These are phyloP conservation scores for Odontomachus brunneus DNA, from an alignment of 1,140 invertebrate genomes.

Conservation along the genomic window DNA sequence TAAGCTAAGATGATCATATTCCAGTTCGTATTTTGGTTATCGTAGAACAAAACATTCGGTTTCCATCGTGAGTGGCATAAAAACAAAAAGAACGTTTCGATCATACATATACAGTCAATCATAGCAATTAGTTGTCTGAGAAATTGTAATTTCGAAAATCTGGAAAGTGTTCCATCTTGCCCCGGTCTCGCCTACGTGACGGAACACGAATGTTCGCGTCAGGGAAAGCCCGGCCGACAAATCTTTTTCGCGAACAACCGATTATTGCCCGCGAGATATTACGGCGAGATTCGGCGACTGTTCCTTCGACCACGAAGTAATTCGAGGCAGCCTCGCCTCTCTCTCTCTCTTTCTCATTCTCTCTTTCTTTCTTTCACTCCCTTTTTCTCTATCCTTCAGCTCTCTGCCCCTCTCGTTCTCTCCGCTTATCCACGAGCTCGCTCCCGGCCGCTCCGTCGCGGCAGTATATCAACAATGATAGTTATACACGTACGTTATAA, in stretches of 20 bases:
- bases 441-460: constrained; percentile 72
- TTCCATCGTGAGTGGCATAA: too few relatives aligned
- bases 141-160: too few relatives aligned
- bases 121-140: too few relatives aligned
- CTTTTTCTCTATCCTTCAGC: background rate
- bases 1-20: too few relatives aligned
- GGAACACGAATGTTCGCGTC: background rate
- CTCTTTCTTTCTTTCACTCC: background rate
- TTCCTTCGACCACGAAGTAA: constrained; percentile 56
- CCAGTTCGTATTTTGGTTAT: too few relatives aligned
- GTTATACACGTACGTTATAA: constrained; percentile 86
- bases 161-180: too few relatives aligned
- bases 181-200: too few relatives aligned
- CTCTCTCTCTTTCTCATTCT: background rate
- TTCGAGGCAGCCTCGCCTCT: constrained; percentile 52
- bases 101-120: too few relatives aligned
- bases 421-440: constrained; percentile 59
- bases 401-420: constrained; percentile 35
- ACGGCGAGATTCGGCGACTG: constrained; percentile 50
- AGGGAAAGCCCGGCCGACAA: background rate
- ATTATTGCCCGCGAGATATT: constrained; percentile 49
- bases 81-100: too few relatives aligned
- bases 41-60: too few relatives aligned
- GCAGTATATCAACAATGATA: constrained; percentile 86
- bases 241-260: constrained; percentile 9